Percentiles rank a stretch among this genome's conserved stretches.
Evolutionary conservation across 1,140 invertebrate genomes (phyloP).

Genomic region (Pseudoatta argentina): DNA sequence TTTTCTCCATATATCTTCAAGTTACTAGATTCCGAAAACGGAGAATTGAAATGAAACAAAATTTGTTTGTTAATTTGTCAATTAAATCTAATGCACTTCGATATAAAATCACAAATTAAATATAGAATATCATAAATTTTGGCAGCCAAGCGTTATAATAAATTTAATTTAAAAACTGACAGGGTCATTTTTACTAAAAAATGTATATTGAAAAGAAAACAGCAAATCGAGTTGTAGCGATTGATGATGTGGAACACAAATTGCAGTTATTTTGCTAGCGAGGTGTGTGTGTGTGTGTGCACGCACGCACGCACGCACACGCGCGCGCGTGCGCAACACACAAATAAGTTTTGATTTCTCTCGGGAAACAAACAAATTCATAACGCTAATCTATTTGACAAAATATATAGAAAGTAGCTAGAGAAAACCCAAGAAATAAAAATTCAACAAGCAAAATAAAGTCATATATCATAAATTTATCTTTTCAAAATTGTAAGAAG

Average conservation of each 20-base stretch:
- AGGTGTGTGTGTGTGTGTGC: too few relatives aligned
- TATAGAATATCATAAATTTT: neutral
- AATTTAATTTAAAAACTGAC: neutral
- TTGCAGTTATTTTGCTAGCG: slow-evolving; percentile 51
- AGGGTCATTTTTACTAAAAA: slow-evolving; percentile 20
- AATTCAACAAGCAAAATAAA: neutral
- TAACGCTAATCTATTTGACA: slow-evolving; percentile 54
- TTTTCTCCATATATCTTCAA: too few relatives aligned
- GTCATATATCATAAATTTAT: neutral
- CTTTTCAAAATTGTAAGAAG: neutral
- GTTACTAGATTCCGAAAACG: too few relatives aligned
- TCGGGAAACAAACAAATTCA: slow-evolving; percentile 63
- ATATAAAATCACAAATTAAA: too few relatives aligned
- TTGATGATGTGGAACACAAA: slow-evolving; percentile 49
- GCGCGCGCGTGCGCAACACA: neutral
- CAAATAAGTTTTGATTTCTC: slow-evolving; percentile 59
- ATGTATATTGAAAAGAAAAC: slow-evolving; percentile 2
- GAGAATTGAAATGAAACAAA: too few relatives aligned
- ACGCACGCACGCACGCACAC: too few relatives aligned
- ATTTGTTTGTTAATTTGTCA: neutral
- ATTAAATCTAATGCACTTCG: neutral
- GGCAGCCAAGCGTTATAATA: neutral
- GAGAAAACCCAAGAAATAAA: neutral
- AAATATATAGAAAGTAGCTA: neutral
- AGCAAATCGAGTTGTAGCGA: slow-evolving; percentile 33